Conservation (phyloP, 2,888 invertebrate genomes). For the Dione juno region DNA sequence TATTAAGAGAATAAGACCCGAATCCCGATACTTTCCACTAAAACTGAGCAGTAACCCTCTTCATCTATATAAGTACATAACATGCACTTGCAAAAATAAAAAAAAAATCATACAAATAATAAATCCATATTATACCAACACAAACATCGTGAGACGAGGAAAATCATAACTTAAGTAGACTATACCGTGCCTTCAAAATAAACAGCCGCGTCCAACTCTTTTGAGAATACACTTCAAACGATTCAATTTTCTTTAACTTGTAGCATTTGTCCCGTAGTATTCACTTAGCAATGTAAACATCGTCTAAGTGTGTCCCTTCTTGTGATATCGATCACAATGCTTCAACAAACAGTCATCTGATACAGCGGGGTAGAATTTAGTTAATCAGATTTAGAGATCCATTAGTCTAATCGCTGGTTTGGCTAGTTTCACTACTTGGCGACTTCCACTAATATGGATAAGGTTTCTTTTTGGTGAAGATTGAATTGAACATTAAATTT, state of each 20-base stretch:
- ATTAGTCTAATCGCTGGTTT: background rate
- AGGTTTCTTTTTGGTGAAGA: too few relatives aligned
- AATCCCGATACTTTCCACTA: too few relatives aligned
- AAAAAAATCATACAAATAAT: background rate
- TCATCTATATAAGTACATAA: too few relatives aligned
- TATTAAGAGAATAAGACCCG: too few relatives aligned
- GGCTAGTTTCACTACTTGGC: too few relatives aligned
- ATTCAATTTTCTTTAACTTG: slow-evolving; percentile 49
- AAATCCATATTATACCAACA: slow-evolving; percentile 51
- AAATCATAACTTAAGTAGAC: slow-evolving; percentile 73
- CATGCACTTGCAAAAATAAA: too few relatives aligned
- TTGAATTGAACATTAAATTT: too few relatives aligned
- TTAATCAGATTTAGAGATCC: slow-evolving; percentile 6
- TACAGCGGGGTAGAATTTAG: background rate
- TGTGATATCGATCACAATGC: slow-evolving; percentile 1
- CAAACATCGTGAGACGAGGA: slow-evolving; percentile 52
- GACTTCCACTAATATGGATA: too few relatives aligned
- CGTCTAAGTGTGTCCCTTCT: slow-evolving; percentile 16
- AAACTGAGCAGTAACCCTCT: too few relatives aligned
- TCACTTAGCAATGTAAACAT: slow-evolving; percentile 19
- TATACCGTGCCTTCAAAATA: slow-evolving; percentile 57
- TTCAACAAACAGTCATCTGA: background rate
- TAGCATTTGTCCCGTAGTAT: slow-evolving; percentile 18
- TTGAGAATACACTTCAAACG: slow-evolving; percentile 49
- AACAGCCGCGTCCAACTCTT: slow-evolving; percentile 55